Conservation (phyloP, 2,113 vertebrate genomes). For the Antechinus flavipes region DNA sequence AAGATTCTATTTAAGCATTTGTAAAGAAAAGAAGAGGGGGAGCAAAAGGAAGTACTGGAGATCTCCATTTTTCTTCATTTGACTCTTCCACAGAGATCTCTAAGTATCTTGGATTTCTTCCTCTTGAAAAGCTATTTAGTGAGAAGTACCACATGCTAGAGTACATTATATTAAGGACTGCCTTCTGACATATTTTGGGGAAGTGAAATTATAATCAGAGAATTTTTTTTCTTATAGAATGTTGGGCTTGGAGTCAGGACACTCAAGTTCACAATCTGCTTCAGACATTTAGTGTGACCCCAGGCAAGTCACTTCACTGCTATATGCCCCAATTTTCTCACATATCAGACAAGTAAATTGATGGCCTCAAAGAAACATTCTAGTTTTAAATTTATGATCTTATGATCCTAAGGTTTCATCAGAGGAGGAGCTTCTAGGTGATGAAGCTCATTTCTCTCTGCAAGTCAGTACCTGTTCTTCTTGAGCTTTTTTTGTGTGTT, state of each 20-base stretch:
- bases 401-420: neutral
- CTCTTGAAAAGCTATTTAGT: neutral
- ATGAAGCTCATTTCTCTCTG: neutral
- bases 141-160: neutral
- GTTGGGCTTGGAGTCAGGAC: neutral
- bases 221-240: neutral
- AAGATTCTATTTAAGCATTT: neutral
- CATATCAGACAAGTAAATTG: neutral
- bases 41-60: neutral
- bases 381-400: neutral
- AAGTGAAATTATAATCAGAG: neutral
- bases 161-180: neutral
- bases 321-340: neutral
- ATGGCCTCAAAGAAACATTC: neutral
- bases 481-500: neutral
- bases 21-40: neutral
- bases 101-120: neutral
- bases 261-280: neutral
- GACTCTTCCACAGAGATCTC: neutral
- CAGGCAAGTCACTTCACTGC: neutral
- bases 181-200: neutral
- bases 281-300: neutral
- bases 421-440: neutral
- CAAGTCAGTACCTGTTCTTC: neutral
- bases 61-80: neutral